Percentiles rank a stretch among this genome's conserved stretches.
These are phyloP conservation scores for Temnothorax rugatulus DNA, from an alignment of 2,888 invertebrate species.

Conservation along the genomic window DNA sequence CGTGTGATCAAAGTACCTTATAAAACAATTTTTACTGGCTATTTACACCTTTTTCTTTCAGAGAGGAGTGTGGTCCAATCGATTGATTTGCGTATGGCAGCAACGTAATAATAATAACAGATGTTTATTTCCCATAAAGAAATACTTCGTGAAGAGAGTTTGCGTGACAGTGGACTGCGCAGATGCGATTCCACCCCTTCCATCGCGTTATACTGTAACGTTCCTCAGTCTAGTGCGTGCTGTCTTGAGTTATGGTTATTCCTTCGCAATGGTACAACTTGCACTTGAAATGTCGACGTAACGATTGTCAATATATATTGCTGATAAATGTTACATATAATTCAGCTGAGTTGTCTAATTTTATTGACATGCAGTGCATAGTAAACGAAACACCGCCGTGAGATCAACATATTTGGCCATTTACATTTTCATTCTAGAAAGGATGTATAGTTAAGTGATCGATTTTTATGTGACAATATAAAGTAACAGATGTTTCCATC, in stretches of 20 bases:
- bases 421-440: not conserved
- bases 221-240: not conserved
- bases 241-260: not conserved
- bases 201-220: not conserved
- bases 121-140: not conserved
- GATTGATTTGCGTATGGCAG: not conserved
- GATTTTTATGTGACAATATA: not conserved
- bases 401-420: not conserved
- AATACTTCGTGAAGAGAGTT: not conserved
- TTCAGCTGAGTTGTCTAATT: not conserved
- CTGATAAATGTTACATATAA: not conserved
- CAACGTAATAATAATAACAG: not conserved
- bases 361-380: not conserved
- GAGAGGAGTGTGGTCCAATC: not conserved
- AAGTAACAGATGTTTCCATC: slow-evolving; percentile 13
- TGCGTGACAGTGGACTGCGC: not conserved
- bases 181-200: not conserved
- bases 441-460: not conserved
- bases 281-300: not conserved
- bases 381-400: not conserved
- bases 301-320: not conserved
- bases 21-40: not conserved
- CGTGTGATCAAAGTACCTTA: too few relatives aligned
- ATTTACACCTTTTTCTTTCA: not conserved
- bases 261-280: not conserved